phyloP scores from a whole-genome alignment of 1,140 invertebrate genomes.

The Eurosta solidaginis region DNA sequence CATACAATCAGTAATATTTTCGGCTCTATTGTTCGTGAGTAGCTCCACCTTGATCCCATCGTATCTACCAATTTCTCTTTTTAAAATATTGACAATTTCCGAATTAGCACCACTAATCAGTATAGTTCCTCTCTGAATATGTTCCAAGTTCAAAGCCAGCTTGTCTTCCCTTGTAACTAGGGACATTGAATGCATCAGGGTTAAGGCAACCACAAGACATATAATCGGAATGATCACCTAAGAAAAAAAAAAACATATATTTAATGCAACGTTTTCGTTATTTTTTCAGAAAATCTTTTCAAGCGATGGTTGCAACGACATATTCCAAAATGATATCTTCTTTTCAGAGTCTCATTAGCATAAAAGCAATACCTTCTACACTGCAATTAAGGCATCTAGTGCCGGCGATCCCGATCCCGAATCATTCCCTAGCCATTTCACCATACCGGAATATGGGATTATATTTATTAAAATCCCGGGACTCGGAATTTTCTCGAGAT shows the following conservation, averaged over 20 bases:
- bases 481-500: too few species aligned
- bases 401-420: too few species aligned
- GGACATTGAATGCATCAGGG: slow-evolving; percentile 46
- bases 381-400: too few species aligned
- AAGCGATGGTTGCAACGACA: too few species aligned
- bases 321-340: too few species aligned
- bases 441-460: too few species aligned
- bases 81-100: slow-evolving; percentile 40
- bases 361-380: too few species aligned
- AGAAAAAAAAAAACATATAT: not conserved
- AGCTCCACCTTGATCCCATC: slow-evolving; percentile 31
- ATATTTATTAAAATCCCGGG: too few species aligned
- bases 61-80: slow-evolving; percentile 42
- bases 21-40: not conserved
- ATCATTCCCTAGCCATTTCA: too few species aligned
- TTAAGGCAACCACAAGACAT: slow-evolving; percentile 37
- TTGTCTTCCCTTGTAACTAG: slow-evolving; percentile 42
- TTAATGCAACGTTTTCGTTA: not conserved
- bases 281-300: too few species aligned
- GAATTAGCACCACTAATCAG: slow-evolving; percentile 40
- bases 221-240: slow-evolving; percentile 42
- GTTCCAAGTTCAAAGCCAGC: slow-evolving; percentile 40
- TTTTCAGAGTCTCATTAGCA: too few species aligned
- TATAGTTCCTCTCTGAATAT: slow-evolving; percentile 41
- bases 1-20: not conserved